Base-by-base conservation (phyloP, 2,113 vertebrate genomes). In the Cyprinus carpio region DNA sequence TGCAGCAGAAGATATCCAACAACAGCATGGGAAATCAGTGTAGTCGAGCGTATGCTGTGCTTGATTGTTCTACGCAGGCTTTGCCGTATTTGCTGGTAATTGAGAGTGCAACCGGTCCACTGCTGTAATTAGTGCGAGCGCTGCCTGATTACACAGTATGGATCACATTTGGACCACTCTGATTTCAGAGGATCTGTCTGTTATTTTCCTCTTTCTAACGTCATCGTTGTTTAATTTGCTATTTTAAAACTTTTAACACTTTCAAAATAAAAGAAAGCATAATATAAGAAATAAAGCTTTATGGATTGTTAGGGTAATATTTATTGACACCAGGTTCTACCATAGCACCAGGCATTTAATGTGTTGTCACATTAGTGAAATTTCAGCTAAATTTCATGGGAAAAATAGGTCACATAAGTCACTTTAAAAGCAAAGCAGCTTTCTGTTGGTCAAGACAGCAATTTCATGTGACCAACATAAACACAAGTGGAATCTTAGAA, bases 1-100 rank as follows among this genome's bases (percentile, higher is more conserved):
- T 85, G 72, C 85, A 79, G 87, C 87, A 88, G 87, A 88, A 88
- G 85, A 79, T 84, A 87, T 84, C 51, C 1, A 69, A 79, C 79
- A 75, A 80, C 31, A 75, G 77, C 78, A 27, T 46, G 40, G 60
- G 78, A 40, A 67, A 18, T 69, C 37, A 43, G 87, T 31, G 65
- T 82, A 87, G 84, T 81, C 82, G 43, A 77, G 82, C 79, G 83
- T 77, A 51, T n/a, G 20, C 83, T 27, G 64, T 27, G 43, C 62
- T 40, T 80, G 60, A 34, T 76, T 77, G 76, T 40, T 74, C 77
- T 43, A n/a, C 37, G 67, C 11, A 23, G 78, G 71, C 64, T 74
- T 23, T 75, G 62, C 58, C 56, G 72, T 81, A 51, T 83, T 64
- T 65, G 85, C 37, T 72, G 84, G 65, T 86, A 86, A 84, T 81